Conservation (phyloP, 2,888 invertebrate species). For the Baronia brevicornis region DNA sequence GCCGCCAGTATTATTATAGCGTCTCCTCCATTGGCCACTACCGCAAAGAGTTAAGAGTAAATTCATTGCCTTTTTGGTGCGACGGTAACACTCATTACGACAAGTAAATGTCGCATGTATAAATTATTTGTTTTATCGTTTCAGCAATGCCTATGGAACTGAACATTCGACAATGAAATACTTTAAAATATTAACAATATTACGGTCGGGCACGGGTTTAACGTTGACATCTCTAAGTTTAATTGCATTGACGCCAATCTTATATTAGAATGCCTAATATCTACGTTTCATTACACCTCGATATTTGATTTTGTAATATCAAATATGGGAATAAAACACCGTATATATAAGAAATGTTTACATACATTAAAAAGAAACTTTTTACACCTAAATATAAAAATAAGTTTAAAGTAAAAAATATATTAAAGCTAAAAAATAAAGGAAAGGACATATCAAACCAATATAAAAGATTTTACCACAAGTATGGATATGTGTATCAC, state of each 20-base stretch:
- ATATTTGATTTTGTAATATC: background rate
- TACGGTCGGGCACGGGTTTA: slow-evolving; percentile 28
- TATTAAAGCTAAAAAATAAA: no score
- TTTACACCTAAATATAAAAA: no score
- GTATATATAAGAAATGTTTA: no score
- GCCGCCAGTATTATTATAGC: slow-evolving; percentile 37
- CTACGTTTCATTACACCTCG: slow-evolving; percentile 28
- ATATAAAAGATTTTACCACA: no score
- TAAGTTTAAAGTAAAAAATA: no score
- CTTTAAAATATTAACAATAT: slow-evolving; percentile 38
- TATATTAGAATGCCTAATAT: slow-evolving; percentile 29
- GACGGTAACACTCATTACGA: slow-evolving; percentile 28
- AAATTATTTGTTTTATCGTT: slow-evolving; percentile 24
- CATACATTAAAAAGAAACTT: no score
- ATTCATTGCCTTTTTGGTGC: slow-evolving; percentile 22
- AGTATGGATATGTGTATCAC: background rate
- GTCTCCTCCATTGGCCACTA: slow-evolving; percentile 29
- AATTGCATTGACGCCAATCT: slow-evolving; percentile 33
- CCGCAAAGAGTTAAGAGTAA: slow-evolving; percentile 23
- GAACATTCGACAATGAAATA: slow-evolving; percentile 36
- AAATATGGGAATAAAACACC: no score
- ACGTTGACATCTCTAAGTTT: slow-evolving; percentile 27
- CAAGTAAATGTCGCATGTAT: slow-evolving; percentile 38
- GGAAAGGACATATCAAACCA: no score
- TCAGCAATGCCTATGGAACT: slow-evolving; percentile 2